These are phyloP conservation scores for Perca fluviatilis DNA, from an alignment of 2,113 vertebrate genomes.

Conservation along the genomic window DNA sequence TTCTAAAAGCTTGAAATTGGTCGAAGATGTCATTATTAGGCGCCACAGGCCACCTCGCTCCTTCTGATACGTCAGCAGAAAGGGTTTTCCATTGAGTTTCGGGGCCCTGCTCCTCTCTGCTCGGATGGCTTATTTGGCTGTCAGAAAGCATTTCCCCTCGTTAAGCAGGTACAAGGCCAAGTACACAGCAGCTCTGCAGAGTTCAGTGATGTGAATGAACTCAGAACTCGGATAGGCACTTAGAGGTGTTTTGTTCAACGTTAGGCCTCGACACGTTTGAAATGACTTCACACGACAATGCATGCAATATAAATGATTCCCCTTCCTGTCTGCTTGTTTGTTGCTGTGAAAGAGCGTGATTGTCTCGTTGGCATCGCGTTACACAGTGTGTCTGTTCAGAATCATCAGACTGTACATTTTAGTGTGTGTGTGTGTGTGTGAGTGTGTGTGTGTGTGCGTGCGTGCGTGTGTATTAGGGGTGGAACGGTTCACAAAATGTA, in stretches of 20 bases:
- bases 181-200: conserved; percentile 11
- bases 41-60: conserved; percentile 21
- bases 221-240: neutral
- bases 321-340: neutral
- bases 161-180: conserved; percentile 24
- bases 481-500: too few relatives aligned
- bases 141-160: conserved; percentile 47
- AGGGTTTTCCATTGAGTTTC: conserved; percentile 30
- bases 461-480: neutral
- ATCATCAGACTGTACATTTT: neutral
- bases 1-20: conserved; percentile 65
- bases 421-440: too few relatives aligned
- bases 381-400: neutral
- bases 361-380: neutral
- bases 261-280: neutral
- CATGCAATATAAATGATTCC: neutral
- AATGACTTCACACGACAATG: neutral
- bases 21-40: conserved; percentile 48
- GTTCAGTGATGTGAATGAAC: neutral
- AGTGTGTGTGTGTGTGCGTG: too few relatives aligned
- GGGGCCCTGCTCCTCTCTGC: neutral
- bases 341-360: neutral
- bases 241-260: neutral
- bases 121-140: conserved; percentile 29
- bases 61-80: conserved; percentile 36